Evolutionary conservation across 2,888 invertebrate species (phyloP).

Genomic region (Lycaena phlaeas): DNA sequence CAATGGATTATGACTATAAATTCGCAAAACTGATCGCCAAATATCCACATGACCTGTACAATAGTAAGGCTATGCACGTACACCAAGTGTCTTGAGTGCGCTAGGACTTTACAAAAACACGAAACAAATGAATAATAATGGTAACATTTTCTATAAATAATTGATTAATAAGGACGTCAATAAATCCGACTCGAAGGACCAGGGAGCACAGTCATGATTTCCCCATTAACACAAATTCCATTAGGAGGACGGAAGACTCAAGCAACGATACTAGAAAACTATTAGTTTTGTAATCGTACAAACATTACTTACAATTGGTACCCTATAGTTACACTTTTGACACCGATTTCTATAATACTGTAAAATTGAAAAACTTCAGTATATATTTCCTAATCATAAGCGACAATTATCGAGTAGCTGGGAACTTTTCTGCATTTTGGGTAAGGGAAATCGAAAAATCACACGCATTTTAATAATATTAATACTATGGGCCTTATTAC

Average conservation of each 20-base stretch:
- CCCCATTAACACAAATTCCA: constrained; percentile 26
- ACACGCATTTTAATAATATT: not conserved
- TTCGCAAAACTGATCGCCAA: constrained; percentile 67
- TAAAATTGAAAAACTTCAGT: constrained; percentile 30
- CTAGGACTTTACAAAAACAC: constrained; percentile 26
- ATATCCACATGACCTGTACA: constrained; percentile 74
- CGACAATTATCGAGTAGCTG: constrained; percentile 9
- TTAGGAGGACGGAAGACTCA: constrained; percentile 68
- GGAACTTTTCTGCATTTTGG: not conserved
- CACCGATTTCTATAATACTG: constrained; percentile 42
- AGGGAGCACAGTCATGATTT: constrained; percentile 10
- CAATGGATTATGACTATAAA: constrained; percentile 38
- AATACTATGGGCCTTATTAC: constrained; percentile 31
- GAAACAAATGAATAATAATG: constrained; percentile 22
- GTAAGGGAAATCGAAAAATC: constrained; percentile 6
- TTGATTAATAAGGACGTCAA: constrained; percentile 23
- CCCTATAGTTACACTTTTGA: constrained; percentile 64
- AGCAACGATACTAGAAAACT: constrained; percentile 45
- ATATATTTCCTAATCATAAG: constrained; percentile 21
- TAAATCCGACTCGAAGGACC: constrained; percentile 6
- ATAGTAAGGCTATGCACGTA: constrained; percentile 52
- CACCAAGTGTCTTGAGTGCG: constrained; percentile 35
- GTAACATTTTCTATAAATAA: constrained; percentile 35
- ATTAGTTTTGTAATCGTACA: constrained; percentile 38
- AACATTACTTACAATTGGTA: constrained; percentile 46